Evolutionary conservation across 2,113 vertebrate species (phyloP).

Genomic region (Pluvianellus socialis): DNA sequence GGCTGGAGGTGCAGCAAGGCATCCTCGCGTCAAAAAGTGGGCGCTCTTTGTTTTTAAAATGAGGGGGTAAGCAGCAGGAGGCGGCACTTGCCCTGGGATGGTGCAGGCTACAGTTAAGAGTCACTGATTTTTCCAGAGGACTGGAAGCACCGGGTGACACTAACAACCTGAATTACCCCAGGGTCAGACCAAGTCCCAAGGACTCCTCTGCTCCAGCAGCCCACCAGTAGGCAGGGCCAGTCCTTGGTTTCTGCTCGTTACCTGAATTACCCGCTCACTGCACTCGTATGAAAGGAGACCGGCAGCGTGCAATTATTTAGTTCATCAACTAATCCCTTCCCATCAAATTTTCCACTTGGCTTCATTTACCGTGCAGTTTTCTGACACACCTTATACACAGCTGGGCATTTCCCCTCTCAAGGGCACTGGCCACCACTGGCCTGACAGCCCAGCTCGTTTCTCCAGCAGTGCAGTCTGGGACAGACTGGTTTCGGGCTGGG

Average conservation of each 20-base stretch:
- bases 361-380: background rate
- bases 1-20: background rate
- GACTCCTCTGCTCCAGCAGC: background rate
- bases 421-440: background rate
- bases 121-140: background rate
- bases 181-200: background rate
- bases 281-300: background rate
- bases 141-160: background rate
- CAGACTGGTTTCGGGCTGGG: background rate
- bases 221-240: background rate
- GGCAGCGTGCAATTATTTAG: background rate
- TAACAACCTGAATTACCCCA: background rate
- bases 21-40: accelerated
- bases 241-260: background rate
- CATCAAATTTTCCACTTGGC: background rate
- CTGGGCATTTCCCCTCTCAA: background rate
- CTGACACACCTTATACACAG: background rate
- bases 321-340: background rate
- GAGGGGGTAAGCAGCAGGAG: background rate
- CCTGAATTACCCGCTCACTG: background rate
- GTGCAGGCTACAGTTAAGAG: background rate
- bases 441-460: background rate
- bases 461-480: background rate
- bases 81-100: background rate
- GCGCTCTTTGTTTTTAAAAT: background rate